phyloP scores from a whole-genome alignment of 2,888 invertebrate genomes.

The Bimastos eiseni region DNA sequence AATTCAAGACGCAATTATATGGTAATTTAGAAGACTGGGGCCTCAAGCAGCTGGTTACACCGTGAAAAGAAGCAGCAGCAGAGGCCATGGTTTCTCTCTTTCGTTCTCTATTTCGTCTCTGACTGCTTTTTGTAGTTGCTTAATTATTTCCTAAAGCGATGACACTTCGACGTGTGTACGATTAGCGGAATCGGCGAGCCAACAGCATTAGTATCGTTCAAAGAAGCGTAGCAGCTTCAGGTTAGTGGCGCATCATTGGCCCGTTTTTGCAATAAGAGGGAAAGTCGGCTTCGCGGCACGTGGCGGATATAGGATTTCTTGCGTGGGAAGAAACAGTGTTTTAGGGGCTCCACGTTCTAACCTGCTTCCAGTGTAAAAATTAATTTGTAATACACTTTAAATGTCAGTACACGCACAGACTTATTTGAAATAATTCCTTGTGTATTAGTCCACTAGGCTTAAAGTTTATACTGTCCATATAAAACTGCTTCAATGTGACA shows the following conservation, averaged over 20 bases:
- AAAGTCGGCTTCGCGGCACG: neutral
- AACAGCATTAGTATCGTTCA: neutral
- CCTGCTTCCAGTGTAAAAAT: no score
- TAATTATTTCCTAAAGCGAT: neutral
- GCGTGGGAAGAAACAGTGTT: no score
- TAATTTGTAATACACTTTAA: no score
- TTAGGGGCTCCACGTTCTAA: no score
- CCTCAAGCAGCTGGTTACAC: neutral
- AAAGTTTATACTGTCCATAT: no score
- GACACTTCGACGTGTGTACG: neutral
- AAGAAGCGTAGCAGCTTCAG: neutral
- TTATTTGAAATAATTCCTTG: no score
- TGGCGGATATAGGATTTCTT: no score
- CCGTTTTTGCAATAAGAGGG: neutral
- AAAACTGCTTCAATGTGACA: no score
- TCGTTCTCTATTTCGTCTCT: neutral
- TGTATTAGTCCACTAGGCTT: no score
- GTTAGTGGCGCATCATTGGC: neutral
- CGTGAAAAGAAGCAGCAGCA: neutral
- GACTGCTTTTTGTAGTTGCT: neutral
- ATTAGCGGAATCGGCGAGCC: neutral
- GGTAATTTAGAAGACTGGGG: neutral
- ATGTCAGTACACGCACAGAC: no score
- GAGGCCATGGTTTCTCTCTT: neutral
- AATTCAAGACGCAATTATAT: neutral